Conservation (phyloP, 2,113 vertebrate genomes). For the Atlantisia rogersi region DNA sequence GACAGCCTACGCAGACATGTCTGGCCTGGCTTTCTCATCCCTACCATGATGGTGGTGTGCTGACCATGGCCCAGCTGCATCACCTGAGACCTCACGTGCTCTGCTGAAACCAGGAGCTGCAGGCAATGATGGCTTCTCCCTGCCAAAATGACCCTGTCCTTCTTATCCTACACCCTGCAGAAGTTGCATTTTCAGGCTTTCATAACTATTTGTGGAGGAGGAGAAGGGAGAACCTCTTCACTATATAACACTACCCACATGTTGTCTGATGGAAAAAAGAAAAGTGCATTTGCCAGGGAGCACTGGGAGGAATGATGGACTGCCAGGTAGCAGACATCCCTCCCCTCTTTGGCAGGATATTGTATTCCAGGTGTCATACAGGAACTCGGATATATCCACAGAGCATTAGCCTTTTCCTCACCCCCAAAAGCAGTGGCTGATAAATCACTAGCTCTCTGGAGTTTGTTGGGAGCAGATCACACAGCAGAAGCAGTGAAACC, state of each 20-base stretch:
- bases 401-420: conserved; percentile 46
- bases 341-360: conserved; percentile 7
- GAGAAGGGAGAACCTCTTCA: conserved; percentile 1
- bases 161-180: background rate
- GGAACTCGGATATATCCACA: conserved; percentile 17
- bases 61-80: background rate
- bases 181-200: background rate
- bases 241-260: background rate
- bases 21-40: background rate
- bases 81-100: fast-evolving
- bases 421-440: conserved; percentile 37
- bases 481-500: conserved; percentile 6
- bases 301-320: conserved; percentile 5
- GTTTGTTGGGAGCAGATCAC: conserved; percentile 12
- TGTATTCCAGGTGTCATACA: conserved; percentile 9
- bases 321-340: conserved; percentile 13
- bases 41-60: background rate
- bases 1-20: background rate
- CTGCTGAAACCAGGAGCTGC: background rate
- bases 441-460: conserved; percentile 11
- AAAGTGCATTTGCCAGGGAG: background rate
- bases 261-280: conserved; percentile 14
- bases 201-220: conserved; percentile 8
- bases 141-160: background rate
- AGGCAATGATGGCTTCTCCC: background rate